Conservation (phyloP, 2,113 vertebrate species). For the Himantopus leucocephalus region DNA sequence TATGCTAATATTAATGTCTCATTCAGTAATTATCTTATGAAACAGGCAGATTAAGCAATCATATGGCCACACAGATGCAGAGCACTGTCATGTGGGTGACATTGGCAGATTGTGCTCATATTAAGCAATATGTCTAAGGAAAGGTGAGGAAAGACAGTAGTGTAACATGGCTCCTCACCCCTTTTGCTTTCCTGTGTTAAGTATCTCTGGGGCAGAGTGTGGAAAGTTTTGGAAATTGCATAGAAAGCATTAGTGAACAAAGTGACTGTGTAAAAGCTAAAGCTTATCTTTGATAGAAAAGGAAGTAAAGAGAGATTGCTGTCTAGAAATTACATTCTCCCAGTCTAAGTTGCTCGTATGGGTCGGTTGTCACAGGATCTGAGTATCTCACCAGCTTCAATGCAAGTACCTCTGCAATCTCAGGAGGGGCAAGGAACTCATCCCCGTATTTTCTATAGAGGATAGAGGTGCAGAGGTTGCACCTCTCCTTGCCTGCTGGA, state of each 20-base stretch:
- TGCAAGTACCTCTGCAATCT: neutral
- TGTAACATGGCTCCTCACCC: neutral
- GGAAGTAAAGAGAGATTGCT: neutral
- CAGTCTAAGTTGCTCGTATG: neutral
- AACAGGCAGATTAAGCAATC: conserved; percentile 41
- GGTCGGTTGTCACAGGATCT: neutral
- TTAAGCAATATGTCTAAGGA: neutral
- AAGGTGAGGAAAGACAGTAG: neutral
- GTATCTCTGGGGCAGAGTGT: neutral
- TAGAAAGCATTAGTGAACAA: neutral
- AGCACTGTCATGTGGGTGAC: conserved; percentile 24
- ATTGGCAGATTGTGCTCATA: neutral
- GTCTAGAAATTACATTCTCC: neutral
- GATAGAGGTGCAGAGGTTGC: neutral
- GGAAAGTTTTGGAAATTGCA: neutral
- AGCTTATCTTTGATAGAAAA: neutral
- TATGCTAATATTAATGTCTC: neutral
- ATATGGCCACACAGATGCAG: conserved; percentile 31
- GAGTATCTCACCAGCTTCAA: neutral
- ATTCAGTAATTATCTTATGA: conserved; percentile 45
- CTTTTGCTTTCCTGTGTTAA: neutral
- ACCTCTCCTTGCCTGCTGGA: neutral
- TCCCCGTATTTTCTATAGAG: neutral
- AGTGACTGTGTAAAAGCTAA: neutral
- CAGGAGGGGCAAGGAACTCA: neutral